These are phyloP conservation scores for Gallinago paraguaiae DNA, from an alignment of 2,113 vertebrate genomes.

Conservation along the genomic window DNA sequence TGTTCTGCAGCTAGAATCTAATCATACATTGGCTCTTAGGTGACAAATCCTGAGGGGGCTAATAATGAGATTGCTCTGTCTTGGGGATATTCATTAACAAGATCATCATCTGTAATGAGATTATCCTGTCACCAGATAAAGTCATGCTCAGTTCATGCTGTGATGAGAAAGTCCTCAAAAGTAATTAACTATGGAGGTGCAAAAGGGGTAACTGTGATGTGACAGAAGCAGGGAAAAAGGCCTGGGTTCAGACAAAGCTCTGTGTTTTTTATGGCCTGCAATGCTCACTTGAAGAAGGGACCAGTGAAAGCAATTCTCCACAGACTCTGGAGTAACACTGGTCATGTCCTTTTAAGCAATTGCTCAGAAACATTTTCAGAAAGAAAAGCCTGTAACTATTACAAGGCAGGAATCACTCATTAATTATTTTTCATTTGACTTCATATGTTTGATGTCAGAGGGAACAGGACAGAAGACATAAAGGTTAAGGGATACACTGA, in stretches of 20 bases:
- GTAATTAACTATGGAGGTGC: constrained; percentile 63
- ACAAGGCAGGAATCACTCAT: background rate
- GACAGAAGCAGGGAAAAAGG: background rate
- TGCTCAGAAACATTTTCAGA: background rate
- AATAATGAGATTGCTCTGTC: constrained; percentile 73
- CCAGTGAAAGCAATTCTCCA: background rate
- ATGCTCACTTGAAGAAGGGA: background rate
- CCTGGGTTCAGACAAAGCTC: background rate
- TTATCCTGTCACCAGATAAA: constrained; percentile 70
- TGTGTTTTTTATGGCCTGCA: background rate
- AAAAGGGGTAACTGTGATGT: background rate
- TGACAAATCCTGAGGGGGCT: constrained; percentile 71
- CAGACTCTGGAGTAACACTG: background rate
- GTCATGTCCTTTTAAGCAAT: background rate
- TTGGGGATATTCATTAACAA: constrained; percentile 74
- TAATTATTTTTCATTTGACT: background rate
- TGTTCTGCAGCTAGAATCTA: background rate
- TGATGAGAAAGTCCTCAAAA: constrained; percentile 67
- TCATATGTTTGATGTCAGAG: background rate
- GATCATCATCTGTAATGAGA: constrained; percentile 73
- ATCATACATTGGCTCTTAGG: constrained; percentile 39
- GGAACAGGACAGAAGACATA: background rate
- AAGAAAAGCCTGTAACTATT: background rate
- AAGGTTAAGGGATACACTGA: background rate
- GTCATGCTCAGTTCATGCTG: constrained; percentile 44